Conservation (phyloP, 2,113 vertebrate genomes). For the Corythaeola cristata region DNA sequence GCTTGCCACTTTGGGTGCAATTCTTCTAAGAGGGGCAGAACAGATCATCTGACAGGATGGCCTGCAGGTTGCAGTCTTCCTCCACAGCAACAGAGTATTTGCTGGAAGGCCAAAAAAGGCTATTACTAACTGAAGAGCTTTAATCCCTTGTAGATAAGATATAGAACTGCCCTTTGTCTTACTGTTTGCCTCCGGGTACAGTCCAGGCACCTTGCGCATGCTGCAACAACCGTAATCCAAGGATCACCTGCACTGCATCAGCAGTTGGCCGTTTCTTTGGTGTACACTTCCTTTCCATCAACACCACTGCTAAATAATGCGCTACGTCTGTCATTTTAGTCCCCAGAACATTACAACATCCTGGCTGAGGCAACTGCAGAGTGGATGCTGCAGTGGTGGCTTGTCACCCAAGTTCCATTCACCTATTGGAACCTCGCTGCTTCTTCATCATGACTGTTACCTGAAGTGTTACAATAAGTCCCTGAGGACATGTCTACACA, state of each 20-base stretch:
- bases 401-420: not conserved
- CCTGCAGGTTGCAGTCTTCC: not conserved
- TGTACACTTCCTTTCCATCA: not conserved
- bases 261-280: not conserved
- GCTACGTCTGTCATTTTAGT: not conserved
- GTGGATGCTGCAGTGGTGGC: not conserved
- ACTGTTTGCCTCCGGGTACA: not conserved
- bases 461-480: accelerated
- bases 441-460: not conserved
- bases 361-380: not conserved
- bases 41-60: accelerated
- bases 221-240: not conserved
- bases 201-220: accelerated
- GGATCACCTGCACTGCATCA: not conserved
- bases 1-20: not conserved
- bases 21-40: not conserved
- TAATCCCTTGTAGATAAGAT: not conserved
- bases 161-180: not conserved
- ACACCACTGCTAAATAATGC: not conserved
- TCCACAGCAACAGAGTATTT: not conserved
- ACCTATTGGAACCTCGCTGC: not conserved
- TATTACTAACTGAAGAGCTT: not conserved
- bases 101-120: not conserved
- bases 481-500: not conserved
- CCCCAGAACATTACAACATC: not conserved